Percentiles rank a stretch among this genome's conserved stretches.
These are phyloP conservation scores for Protomyctophum bolini DNA, from an alignment of 2,113 vertebrate genomes.

Conservation along the genomic window DNA sequence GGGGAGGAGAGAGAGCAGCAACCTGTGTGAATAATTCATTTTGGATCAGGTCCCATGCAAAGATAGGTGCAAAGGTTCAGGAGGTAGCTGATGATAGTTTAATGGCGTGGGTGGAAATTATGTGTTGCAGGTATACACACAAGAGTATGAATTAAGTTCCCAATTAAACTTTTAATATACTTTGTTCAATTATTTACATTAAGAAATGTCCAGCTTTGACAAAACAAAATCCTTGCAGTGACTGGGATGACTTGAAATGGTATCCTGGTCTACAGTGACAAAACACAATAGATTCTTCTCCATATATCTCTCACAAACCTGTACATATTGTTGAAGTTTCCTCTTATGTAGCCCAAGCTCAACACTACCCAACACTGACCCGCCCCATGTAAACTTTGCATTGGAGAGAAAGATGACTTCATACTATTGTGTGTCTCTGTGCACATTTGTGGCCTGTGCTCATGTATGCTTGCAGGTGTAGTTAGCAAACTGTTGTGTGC, in stretches of 20 bases:
- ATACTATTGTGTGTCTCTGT: not conserved
- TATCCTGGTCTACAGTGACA: not conserved
- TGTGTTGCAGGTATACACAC: too few species aligned
- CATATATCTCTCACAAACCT: not conserved
- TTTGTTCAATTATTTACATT: too few species aligned
- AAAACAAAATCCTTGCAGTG: not conserved
- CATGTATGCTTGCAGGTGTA: not conserved
- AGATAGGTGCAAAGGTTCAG: conserved; percentile 1
- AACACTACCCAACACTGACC: too few species aligned
- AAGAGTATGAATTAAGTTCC: too few species aligned
- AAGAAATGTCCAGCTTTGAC: not conserved
- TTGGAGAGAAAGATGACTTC: not conserved
- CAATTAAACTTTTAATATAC: too few species aligned
- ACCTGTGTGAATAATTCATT: not conserved
- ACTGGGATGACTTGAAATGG: conserved; percentile 6
- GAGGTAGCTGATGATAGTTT: not conserved
- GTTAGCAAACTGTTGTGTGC: too few species aligned
- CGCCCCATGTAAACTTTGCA: not conserved
- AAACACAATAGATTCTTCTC: not conserved
- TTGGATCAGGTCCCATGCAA: not conserved
- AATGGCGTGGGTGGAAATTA: too few species aligned
- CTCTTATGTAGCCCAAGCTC: not conserved
- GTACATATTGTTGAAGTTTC: not conserved
- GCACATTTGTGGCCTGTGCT: not conserved
- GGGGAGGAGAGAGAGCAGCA: not conserved